Conservation (phyloP, 2,113 vertebrate genomes). For the Pituophis catenifer region DNA sequence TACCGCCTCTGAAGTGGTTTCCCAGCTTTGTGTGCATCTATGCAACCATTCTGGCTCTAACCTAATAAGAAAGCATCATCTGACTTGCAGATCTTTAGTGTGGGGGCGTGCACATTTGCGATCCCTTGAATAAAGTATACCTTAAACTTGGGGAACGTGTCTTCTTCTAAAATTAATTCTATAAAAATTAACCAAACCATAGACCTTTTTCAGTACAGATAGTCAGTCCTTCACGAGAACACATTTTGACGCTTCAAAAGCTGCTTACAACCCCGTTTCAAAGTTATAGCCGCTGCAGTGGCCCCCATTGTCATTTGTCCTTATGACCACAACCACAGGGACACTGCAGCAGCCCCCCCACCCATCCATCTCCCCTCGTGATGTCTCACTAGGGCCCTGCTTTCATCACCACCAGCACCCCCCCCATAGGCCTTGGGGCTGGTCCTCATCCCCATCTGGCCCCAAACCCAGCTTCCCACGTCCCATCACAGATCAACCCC, state of each 20-base stretch:
- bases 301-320: not conserved
- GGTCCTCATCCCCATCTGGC: not conserved
- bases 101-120: not conserved
- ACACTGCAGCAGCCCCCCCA: not conserved
- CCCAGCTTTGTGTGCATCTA: not conserved
- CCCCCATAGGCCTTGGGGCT: not conserved
- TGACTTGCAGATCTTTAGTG: not conserved
- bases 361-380: not conserved
- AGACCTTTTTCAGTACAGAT: not conserved
- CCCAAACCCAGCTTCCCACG: no score
- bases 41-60: not conserved
- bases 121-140: not conserved
- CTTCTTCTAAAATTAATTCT: not conserved
- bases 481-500: not conserved
- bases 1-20: not conserved
- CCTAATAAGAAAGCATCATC: not conserved
- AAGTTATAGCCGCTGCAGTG: not conserved
- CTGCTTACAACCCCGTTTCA: not conserved
- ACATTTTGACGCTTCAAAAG: not conserved
- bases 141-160: not conserved
- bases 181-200: not conserved
- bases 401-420: not conserved
- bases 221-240: no score
- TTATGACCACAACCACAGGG: not conserved
- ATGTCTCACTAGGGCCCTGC: not conserved